A percentile compares a stretch with the other conserved stretches of the same genome.
Conservation (phyloP, 2,888 invertebrate species). For the Chamaedrilus cognettii region DNA sequence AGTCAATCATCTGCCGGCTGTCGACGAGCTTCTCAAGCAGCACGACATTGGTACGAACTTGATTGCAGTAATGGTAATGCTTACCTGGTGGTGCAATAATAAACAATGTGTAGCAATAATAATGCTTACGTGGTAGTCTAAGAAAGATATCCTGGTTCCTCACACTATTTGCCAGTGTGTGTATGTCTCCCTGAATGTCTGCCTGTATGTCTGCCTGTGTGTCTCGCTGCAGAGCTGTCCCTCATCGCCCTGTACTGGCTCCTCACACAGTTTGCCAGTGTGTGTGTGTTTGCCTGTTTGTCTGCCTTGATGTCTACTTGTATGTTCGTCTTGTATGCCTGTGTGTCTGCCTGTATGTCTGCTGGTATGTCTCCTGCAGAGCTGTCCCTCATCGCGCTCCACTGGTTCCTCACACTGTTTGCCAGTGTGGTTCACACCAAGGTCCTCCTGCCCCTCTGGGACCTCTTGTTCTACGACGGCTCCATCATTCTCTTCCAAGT, state of each 20-base stretch:
- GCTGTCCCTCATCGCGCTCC: constrained; percentile 90
- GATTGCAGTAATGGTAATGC: no score
- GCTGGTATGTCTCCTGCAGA: constrained; percentile 62
- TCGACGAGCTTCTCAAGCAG: constrained; percentile 83
- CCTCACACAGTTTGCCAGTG: constrained; percentile 92
- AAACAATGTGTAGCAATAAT: no score
- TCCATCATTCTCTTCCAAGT: constrained; percentile 92
- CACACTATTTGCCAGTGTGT: no score
- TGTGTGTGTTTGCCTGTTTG: no score
- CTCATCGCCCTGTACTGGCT: constrained; percentile 98
- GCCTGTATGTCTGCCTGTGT: no score
- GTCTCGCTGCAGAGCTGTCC: constrained; percentile 76
- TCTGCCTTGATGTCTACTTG: no score
- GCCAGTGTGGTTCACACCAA: constrained; percentile 97
- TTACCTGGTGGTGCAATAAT: no score
- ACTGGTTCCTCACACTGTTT: constrained; percentile 97
- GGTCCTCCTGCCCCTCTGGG: constrained; percentile 92
- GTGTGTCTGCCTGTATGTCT: not conserved
- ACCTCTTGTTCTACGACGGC: constrained; percentile 95
- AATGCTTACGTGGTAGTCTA: no score
- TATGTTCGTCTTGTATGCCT: no score
- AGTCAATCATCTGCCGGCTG: constrained; percentile 83
- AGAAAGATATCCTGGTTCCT: no score
- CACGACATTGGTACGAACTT: constrained; percentile 73
- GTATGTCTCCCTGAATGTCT: no score